Evolutionary conservation across 2,797 vertebrate genomes (phyloP), one percentile per base, ranked within the genome.

Genomic region (Triplophysa bombifrons): DNA sequence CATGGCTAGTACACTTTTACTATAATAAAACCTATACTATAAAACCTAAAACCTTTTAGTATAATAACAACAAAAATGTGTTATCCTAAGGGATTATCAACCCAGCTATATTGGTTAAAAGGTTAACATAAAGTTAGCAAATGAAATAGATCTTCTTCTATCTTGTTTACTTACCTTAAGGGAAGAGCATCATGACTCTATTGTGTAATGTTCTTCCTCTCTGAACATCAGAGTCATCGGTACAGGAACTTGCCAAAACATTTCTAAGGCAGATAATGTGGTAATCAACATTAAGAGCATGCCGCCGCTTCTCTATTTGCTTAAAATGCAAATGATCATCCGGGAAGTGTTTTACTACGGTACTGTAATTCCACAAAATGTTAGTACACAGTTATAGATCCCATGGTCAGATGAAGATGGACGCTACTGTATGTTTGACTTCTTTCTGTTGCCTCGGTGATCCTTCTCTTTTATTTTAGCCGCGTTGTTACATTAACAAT

Each of bases 291-390:
- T 51, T 30, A 50, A 60, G 19, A 61, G n/a, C 27, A 34, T 7
- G 22, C 25, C 11, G 55, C 41, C 51, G 58, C 68, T 78, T 71
- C 76, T 72, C 76, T 16, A 78, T 72, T 78, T 78, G 76, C 55
- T 78, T 71, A 72, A 72, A 53, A 71, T 78, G 67, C 76, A 78
- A 78, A 78, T 71, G 20, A 64, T 20, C 11, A 13, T 30, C 17
- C 6, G 68, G 76, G 76, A 71, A 71, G 68, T 78, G 30, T 44
- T 56, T 71, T 41, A 5, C 5, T 38, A 72, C 68, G 2, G 48
- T 78, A 25, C 16, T 69, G 41, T 34, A 70, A 16, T 3, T n/a
- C 3, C 17, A 30, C 16, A 13, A 12, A 50, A 61, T 64, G 25
- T 78, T 53, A 78, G 41, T 34, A 13, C 9, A 10, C 25, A 69